phyloP scores from a whole-genome alignment of 2,797 vertebrate species.

The Hyperoplus immaculatus region DNA sequence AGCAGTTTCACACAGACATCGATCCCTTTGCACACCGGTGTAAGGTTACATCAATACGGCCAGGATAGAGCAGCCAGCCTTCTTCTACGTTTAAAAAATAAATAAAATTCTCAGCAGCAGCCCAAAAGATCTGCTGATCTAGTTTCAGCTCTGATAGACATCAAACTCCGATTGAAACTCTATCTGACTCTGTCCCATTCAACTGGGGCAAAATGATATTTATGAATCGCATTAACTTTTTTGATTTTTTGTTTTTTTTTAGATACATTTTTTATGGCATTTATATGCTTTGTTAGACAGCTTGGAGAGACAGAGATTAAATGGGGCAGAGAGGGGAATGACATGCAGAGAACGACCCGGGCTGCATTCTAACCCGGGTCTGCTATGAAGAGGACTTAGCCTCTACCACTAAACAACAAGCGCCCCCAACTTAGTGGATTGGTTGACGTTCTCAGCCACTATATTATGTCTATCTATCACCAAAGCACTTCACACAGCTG shows the following conservation, averaged over 20 bases:
- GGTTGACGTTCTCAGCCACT: neutral
- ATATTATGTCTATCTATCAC: neutral
- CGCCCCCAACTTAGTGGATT: neutral
- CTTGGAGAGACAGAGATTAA: too few species aligned
- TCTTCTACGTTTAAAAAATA: conserved; percentile 15
- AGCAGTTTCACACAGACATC: conserved; percentile 71
- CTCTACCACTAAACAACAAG: too few species aligned
- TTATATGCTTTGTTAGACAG: too few species aligned
- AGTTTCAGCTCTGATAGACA: conserved; percentile 53
- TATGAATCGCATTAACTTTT: conserved; percentile 22
- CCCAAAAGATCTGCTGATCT: conserved; percentile 47
- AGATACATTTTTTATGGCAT: too few species aligned
- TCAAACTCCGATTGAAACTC: conserved; percentile 43
- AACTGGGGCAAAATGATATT: conserved; percentile 22
- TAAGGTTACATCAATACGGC: conserved; percentile 73
- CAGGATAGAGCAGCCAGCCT: conserved; percentile 54
- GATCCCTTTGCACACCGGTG: conserved; percentile 73
- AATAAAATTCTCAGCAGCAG: conserved; percentile 43
- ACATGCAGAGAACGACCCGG: too few species aligned
- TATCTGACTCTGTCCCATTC: conserved; percentile 30
- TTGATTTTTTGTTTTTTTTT: too few species aligned
- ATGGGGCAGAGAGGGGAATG: too few species aligned
- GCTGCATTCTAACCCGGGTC: too few species aligned
- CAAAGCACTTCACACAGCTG: too few species aligned
- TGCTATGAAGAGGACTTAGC: too few species aligned